These are phyloP conservation scores for Pygocentrus nattereri DNA, from an alignment of 2,797 vertebrate genomes.

Conservation along the genomic window DNA sequence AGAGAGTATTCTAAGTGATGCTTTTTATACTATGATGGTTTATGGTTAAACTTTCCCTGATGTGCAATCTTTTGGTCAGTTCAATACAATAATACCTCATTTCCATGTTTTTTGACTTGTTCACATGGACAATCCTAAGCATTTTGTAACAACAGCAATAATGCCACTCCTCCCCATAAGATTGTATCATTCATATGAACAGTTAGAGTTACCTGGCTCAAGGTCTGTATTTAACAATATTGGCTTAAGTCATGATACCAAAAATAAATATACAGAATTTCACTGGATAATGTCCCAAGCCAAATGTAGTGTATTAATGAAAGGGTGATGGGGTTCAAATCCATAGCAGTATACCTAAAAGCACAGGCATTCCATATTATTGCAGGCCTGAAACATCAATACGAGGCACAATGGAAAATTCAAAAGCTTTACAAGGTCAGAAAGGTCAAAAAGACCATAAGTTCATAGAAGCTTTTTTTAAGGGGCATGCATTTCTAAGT, in stretches of 20 bases:
- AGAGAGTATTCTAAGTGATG: background rate
- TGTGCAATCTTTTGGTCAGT: no score
- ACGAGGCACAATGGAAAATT: background rate
- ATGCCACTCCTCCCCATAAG: background rate
- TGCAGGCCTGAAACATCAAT: background rate
- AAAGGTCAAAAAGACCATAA: conserved; percentile 1
- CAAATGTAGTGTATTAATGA: background rate
- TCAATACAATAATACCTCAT: no score
- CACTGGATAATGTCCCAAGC: background rate
- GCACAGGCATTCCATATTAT: background rate
- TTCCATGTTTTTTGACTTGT: no score
- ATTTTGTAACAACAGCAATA: background rate
- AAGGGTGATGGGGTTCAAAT: background rate
- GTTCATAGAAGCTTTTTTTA: background rate
- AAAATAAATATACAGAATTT: background rate
- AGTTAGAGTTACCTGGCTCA: background rate
- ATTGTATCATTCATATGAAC: background rate
- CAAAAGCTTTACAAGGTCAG: conserved; percentile 1
- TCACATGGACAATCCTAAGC: no score
- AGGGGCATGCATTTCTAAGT: background rate
- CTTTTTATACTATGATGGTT: no score
- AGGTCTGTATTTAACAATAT: background rate
- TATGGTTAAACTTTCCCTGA: no score
- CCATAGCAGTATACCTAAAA: background rate
- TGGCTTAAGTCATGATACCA: background rate